Percentiles rank a stretch among this genome's conserved stretches.
These are phyloP conservation scores for Parus major DNA, from an alignment of 2,113 vertebrate species.

Conservation along the genomic window DNA sequence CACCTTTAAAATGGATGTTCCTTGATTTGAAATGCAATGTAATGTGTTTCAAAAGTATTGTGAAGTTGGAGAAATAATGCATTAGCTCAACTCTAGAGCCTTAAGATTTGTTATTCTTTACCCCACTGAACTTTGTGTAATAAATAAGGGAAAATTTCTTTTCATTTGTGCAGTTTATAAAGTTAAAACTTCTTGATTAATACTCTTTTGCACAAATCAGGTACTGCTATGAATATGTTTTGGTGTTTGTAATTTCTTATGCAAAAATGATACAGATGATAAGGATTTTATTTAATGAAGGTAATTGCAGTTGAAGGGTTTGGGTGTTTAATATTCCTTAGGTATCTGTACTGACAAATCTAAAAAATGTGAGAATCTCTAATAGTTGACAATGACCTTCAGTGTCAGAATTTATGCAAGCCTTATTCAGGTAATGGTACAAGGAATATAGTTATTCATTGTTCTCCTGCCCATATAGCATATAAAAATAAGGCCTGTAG, in stretches of 20 bases:
- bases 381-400: conserved; percentile 69
- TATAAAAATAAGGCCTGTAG: background rate
- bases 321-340: conserved; percentile 68
- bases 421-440: conserved; percentile 22
- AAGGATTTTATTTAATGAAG: conserved; percentile 70
- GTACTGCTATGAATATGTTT: conserved; percentile 17
- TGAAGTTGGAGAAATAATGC: conserved; percentile 46
- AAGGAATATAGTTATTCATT: conserved; percentile 17
- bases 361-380: conserved; percentile 57
- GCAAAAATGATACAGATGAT: conserved; percentile 47
- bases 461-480: background rate
- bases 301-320: conserved; percentile 66
- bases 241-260: conserved; percentile 64
- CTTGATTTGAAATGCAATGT: conserved; percentile 44
- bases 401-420: conserved; percentile 44
- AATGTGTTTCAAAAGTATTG: conserved; percentile 44
- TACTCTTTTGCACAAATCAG: conserved; percentile 54
- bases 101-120: conserved; percentile 53
- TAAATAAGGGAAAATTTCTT: conserved; percentile 54
- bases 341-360: conserved; percentile 54
- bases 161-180: conserved; percentile 61
- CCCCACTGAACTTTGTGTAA: conserved; percentile 25
- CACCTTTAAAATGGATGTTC: background rate
- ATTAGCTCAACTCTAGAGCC: conserved; percentile 45
- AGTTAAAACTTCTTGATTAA: conserved; percentile 71